phyloP scores from a whole-genome alignment of 2,888 invertebrate genomes.

The Pristionchus arcanus region DNA sequence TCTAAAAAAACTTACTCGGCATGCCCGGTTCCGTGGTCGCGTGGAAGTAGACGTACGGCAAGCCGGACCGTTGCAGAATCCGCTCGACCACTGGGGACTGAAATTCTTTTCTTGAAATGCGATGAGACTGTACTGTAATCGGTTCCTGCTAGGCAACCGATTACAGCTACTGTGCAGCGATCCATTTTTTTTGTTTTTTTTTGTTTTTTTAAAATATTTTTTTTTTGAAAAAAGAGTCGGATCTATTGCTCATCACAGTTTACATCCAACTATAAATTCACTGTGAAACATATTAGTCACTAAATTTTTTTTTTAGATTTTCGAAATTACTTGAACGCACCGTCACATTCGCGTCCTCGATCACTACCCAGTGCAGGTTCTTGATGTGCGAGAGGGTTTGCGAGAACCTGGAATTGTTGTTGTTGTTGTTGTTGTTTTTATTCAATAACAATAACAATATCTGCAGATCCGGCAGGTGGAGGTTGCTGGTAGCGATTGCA shows the following conservation, averaged over 20 bases:
- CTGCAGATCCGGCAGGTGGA: conserved; percentile 42
- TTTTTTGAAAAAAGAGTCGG: too few species aligned
- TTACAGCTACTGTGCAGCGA: too few species aligned
- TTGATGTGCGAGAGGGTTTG: conserved; percentile 70
- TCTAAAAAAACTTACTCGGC: conserved; percentile 59
- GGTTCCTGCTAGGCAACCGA: too few species aligned
- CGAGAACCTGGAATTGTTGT: conserved; percentile 63
- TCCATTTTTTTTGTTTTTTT: too few species aligned
- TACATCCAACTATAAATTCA: background rate
- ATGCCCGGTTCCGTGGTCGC: conserved; percentile 71
- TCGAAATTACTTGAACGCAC: background rate
- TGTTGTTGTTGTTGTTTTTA: background rate
- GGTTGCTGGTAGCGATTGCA: too few species aligned
- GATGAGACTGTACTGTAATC: too few species aligned
- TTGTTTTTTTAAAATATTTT: too few species aligned
- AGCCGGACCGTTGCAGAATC: conserved; percentile 62
- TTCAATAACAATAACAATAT: background rate
- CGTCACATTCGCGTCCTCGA: conserved; percentile 70
- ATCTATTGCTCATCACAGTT: background rate
- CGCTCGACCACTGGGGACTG: conserved; percentile 65
- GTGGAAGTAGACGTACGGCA: conserved; percentile 70
- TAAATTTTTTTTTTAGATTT: too few species aligned
- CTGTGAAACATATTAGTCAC: background rate
- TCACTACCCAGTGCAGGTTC: conserved; percentile 72
- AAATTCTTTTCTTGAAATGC: background rate